A percentile compares a stretch with the other conserved stretches of the same genome.
These are phyloP conservation scores for Colostygia pectinataria DNA, from an alignment of 2,888 invertebrate species.

Conservation along the genomic window DNA sequence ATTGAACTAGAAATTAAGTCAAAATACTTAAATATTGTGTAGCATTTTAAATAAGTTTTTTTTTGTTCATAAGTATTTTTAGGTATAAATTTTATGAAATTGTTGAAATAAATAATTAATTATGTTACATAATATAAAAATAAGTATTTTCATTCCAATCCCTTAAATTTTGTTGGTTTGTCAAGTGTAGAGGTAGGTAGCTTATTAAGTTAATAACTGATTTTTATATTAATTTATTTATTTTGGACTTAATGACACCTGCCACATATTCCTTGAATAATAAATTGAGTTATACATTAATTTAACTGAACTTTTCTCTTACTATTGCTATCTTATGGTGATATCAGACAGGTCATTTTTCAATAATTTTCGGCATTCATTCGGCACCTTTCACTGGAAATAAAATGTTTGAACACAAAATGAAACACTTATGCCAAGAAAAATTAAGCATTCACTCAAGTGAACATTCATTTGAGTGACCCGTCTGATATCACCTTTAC, in stretches of 20 bases:
- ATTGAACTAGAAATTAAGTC: not conserved
- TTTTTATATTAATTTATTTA: constrained; percentile 12
- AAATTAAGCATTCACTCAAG: too few relatives aligned
- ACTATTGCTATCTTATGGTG: too few relatives aligned
- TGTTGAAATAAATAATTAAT: constrained; percentile 60
- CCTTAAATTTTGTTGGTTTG: not conserved
- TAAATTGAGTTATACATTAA: constrained; percentile 1
- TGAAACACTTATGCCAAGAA: too few relatives aligned
- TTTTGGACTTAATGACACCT: constrained; percentile 7
- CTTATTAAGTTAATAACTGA: too few relatives aligned
- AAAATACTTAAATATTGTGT: constrained; percentile 31
- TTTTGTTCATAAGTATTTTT: not conserved
- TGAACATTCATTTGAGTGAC: too few relatives aligned
- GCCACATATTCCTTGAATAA: constrained; percentile 1
- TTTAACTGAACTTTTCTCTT: not conserved
- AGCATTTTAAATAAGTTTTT: constrained; percentile 7
- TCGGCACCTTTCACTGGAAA: too few relatives aligned
- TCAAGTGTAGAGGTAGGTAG: too few relatives aligned
- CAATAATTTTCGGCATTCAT: too few relatives aligned
- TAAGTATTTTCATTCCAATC: constrained; percentile 1
- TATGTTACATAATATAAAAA: constrained; percentile 11
- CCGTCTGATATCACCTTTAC: too few relatives aligned
- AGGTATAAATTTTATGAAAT: constrained; percentile 35
- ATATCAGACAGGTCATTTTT: too few relatives aligned
- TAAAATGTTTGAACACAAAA: too few relatives aligned